A percentile compares a stretch with the other conserved stretches of the same genome.
phyloP scores from a whole-genome alignment of 64 coral and sea anemone species.

The Anthopleura sola region DNA sequence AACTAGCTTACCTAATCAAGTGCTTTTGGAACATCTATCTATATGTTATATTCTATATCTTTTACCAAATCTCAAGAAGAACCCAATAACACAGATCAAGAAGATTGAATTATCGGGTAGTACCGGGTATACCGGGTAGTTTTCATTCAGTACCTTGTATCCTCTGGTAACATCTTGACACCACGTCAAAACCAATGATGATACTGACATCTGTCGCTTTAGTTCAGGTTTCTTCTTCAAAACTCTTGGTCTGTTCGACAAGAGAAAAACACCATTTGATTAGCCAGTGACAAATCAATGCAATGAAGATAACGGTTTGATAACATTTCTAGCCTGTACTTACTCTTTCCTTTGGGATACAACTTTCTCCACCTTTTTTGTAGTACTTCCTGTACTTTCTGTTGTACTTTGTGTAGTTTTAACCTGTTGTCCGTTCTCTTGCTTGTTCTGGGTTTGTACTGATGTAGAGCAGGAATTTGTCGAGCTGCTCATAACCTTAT shows the following conservation, averaged over 20 bases:
- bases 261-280: too few species aligned
- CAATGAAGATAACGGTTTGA: not conserved
- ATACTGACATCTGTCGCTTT: constrained; percentile 94
- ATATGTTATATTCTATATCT: too few species aligned
- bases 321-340: not conserved
- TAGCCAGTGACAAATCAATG: not conserved
- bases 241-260: constrained; percentile 50
- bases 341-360: constrained; percentile 18
- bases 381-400: not conserved
- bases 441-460: not conserved
- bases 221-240: constrained; percentile 92
- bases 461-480: not conserved
- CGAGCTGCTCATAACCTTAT: not conserved
- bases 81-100: too few species aligned
- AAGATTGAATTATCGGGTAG: too few species aligned
- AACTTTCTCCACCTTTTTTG: constrained; percentile 4
- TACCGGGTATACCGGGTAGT: too few species aligned
- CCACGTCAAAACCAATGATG: constrained; percentile 90
- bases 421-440: not conserved
- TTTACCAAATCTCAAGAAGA: too few species aligned
- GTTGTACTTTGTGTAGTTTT: not conserved
- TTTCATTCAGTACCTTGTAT: constrained; percentile 52
- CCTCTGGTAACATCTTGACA: constrained; percentile 87
- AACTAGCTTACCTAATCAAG: too few species aligned
- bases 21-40: too few species aligned